Percentiles rank a stretch among this genome's conserved stretches.
These are phyloP conservation scores for Aethes cnicana DNA, from an alignment of 2,888 invertebrate species.

Conservation along the genomic window DNA sequence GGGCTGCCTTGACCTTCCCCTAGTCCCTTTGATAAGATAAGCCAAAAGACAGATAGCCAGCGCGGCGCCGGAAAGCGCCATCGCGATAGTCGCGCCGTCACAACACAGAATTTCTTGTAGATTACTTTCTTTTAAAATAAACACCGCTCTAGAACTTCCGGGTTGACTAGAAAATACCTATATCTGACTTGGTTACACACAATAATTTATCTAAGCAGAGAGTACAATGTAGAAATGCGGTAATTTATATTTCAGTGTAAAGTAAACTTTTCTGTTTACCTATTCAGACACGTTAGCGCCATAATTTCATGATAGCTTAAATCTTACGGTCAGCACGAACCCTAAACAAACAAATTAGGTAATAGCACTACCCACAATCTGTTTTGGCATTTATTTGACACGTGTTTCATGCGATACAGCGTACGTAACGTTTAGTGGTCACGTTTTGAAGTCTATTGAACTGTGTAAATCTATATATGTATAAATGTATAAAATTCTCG, in stretches of 20 bases:
- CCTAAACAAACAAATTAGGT: conserved; percentile 26
- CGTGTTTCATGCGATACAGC: conserved; percentile 3
- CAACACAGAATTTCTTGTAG: background rate
- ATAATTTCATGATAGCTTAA: conserved; percentile 11
- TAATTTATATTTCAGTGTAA: too few species aligned
- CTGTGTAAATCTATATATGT: too few species aligned
- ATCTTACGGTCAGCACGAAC: background rate
- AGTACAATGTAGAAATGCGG: too few species aligned
- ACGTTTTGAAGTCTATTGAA: conserved; percentile 6
- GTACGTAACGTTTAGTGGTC: conserved; percentile 10
- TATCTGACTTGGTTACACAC: too few species aligned
- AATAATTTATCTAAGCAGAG: too few species aligned
- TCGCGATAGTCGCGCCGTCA: conserved; percentile 1
- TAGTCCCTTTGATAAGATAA: conserved; percentile 23
- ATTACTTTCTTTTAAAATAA: background rate
- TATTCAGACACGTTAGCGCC: too few species aligned
- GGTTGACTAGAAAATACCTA: background rate
- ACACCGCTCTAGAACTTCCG: background rate
- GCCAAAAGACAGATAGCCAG: conserved; percentile 18
- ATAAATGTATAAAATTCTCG: too few species aligned
- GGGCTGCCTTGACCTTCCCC: conserved; percentile 14
- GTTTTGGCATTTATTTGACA: conserved; percentile 15
- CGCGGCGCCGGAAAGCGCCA: conserved; percentile 3
- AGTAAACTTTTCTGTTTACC: too few species aligned
- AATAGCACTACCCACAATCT: background rate